These are phyloP conservation scores for Eupithecia abbreviata DNA, from an alignment of 2,888 invertebrate genomes.

Conservation along the genomic window DNA sequence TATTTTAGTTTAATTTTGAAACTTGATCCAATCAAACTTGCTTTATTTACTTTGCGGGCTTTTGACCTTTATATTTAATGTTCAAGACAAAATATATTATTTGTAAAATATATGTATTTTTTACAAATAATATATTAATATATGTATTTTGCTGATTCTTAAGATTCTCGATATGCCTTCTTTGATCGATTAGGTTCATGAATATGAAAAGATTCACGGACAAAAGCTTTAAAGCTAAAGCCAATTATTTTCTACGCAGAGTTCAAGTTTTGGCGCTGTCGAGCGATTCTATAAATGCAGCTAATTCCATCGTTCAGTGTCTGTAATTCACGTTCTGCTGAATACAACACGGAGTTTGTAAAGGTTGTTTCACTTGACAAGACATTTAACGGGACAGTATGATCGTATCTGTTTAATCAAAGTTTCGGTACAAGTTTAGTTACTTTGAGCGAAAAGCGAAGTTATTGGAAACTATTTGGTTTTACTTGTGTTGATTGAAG, in stretches of 20 bases:
- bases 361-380: neutral
- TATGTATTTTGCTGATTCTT: neutral
- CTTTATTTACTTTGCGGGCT: neutral
- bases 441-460: neutral
- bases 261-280: neutral
- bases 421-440: neutral
- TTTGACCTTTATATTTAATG: neutral
- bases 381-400: neutral
- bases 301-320: slow-evolving; percentile 54
- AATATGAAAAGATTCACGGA: neutral
- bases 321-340: slow-evolving; percentile 69
- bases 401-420: neutral
- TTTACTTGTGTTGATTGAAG: neutral
- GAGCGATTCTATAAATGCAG: slow-evolving; percentile 37
- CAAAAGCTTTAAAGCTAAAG: neutral
- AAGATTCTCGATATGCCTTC: neutral
- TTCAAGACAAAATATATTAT: neutral
- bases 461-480: neutral
- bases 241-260: neutral
- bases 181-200: neutral
- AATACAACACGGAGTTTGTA: slow-evolving; percentile 53
- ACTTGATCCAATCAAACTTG: slow-evolving; percentile 11
- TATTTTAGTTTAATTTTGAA: slow-evolving; percentile 3
- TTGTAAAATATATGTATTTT: neutral
- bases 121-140: no score